These are phyloP conservation scores for Dyspetes luteomarginatus DNA, from an alignment of 2,888 invertebrate species.

Conservation along the genomic window DNA sequence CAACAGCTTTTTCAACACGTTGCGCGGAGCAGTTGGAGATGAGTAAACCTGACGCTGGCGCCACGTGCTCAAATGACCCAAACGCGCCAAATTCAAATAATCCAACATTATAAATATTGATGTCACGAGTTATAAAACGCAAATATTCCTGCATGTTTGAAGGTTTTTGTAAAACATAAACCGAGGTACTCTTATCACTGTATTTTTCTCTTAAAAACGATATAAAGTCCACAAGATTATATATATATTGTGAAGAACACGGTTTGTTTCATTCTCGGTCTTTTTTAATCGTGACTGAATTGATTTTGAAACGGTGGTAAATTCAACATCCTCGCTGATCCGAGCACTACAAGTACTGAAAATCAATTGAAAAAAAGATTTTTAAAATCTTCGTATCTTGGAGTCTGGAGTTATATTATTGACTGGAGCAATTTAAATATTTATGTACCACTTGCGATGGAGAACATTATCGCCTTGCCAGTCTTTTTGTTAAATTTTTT, in stretches of 20 bases:
- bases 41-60: conserved; percentile 1
- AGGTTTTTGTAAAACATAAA: background rate
- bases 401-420: conserved; percentile 3
- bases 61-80: background rate
- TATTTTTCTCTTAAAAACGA: background rate
- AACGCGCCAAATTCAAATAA: background rate
- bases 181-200: background rate
- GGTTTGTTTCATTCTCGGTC: background rate
- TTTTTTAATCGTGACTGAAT: conserved; percentile 64
- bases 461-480: conserved; percentile 84
- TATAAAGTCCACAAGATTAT: conserved; percentile 4
- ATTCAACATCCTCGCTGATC: conserved; percentile 86
- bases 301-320: conserved; percentile 79
- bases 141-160: background rate
- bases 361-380: conserved; percentile 68
- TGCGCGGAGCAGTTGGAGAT: background rate
- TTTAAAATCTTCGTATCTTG: background rate
- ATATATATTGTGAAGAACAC: background rate
- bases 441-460: conserved; percentile 84
- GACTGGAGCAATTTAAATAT: conserved; percentile 21
- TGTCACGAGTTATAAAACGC: background rate
- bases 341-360: conserved; percentile 86
- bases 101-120: background rate
- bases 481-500: conserved; percentile 84
- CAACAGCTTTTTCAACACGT: background rate